phyloP scores from a whole-genome alignment of 2,888 invertebrate genomes.

The Leucania comma region DNA sequence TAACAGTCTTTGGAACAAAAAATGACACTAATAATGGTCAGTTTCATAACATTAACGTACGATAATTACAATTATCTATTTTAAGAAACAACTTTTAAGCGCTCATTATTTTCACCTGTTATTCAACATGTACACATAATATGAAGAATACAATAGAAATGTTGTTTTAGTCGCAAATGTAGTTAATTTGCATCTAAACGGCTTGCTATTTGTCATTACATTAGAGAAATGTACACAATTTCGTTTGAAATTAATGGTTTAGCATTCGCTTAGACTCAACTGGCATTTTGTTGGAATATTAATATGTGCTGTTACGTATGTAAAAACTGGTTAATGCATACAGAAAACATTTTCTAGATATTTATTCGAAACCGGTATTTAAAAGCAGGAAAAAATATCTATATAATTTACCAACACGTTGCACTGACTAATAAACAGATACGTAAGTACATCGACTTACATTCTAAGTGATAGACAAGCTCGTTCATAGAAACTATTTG shows the following conservation, averaged over 20 bases:
- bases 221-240: constrained; percentile 33
- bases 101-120: constrained; percentile 28
- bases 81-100: constrained; percentile 8
- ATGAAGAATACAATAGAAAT: constrained; percentile 37
- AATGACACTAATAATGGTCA: neutral
- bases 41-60: neutral
- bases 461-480: no score
- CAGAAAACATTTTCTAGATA: constrained; percentile 21
- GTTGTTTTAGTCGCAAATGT: constrained; percentile 34
- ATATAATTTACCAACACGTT: neutral
- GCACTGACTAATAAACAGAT: fast-evolving
- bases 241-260: constrained; percentile 9
- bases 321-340: constrained; percentile 23
- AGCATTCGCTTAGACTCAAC: constrained; percentile 24
- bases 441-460: no score
- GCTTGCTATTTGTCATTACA: constrained; percentile 22
- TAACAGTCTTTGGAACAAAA: neutral
- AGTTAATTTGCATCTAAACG: constrained; percentile 49
- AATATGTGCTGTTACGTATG: constrained; percentile 7
- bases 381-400: neutral
- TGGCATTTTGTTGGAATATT: constrained; percentile 10
- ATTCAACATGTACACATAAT: constrained; percentile 18
- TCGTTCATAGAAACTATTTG: no score
- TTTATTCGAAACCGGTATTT: constrained; percentile 14
- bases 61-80: neutral